Base-by-base conservation (phyloP, 2,888 invertebrate species). In the Hydropsyche betteni region DNA sequence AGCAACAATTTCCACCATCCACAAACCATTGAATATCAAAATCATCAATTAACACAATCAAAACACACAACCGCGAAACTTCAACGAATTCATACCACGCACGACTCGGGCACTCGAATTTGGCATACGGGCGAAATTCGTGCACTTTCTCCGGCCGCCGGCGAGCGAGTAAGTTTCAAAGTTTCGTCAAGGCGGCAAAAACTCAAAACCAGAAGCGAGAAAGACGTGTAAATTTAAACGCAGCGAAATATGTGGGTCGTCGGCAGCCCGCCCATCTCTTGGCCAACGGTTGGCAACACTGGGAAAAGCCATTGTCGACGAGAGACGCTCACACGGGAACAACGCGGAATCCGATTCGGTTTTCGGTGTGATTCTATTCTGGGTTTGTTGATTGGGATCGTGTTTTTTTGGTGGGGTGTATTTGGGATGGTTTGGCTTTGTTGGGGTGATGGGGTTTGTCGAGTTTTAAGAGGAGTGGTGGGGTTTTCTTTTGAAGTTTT, bases 291-390 rank as follows among this genome's bases (percentile, higher is more conserved):
- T 33, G 33, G 34, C 64, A 64, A 64, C 64, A 64, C 64, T 36
- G 64, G 64, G 34, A 64, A 64, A 36, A 10, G 64, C 64, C 36
- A 64, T 64, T 64, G 64, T 64, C 8, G 12, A n/a, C 10, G 36
- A 44, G 34, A 12, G 36, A 34, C 64, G 64, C 34, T 64, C 64
- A 64, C 64, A 64, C 64, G 64, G 64, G 64, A 64, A 64, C 24
- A 10, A 10, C 24, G 55, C n/a, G 14, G 55, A 55, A 6, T 55
- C 6, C n/a, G 55, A 55, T 55, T 44, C 44, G 10, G 7, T 44
- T 8, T 44, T 8, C 44, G 10, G 7, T 44, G 7, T 44, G 6
- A 44, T 44, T 44, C 44, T 44, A 44, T 44, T 44, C 24, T 24
- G 24, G 24, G 24, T 24, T 24, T 24, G 2, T 24, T 24, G 24